Conservation (phyloP, 2,113 vertebrate genomes). For the Oncorhynchus mykiss region DNA sequence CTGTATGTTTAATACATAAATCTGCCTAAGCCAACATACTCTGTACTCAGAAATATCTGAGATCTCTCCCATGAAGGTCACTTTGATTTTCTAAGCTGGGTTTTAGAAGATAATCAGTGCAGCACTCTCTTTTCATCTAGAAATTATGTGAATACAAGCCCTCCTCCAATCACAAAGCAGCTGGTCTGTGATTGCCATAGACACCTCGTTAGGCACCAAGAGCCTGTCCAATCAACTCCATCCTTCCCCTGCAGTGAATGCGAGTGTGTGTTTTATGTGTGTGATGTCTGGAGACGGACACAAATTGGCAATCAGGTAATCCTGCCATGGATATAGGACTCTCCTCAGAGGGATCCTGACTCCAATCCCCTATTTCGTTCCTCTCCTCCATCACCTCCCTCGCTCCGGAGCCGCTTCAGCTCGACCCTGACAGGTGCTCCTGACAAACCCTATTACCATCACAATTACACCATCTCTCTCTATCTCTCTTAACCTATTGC, state of each 20-base stretch:
- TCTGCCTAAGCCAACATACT: no score
- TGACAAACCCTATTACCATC: constrained; percentile 75
- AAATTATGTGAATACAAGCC: constrained; percentile 45
- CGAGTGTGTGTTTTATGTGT: constrained; percentile 37
- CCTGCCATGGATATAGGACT: constrained; percentile 58
- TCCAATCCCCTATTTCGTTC: constrained; percentile 54
- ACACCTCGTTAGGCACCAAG: constrained; percentile 53
- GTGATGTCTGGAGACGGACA: constrained; percentile 61
- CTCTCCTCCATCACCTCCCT: constrained; percentile 40
- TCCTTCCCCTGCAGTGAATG: background rate
- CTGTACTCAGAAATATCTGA: no score
- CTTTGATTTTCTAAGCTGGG: no score
- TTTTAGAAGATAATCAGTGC: constrained; percentile 47
- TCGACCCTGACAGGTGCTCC: constrained; percentile 71
- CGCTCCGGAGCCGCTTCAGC: constrained; percentile 48
- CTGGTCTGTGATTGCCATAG: constrained; percentile 30
- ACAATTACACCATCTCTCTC: constrained; percentile 65
- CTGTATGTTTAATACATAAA: no score
- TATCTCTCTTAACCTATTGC: constrained; percentile 13
- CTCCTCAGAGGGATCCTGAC: constrained; percentile 53
- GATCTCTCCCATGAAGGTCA: no score
- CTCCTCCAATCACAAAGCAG: constrained; percentile 53
- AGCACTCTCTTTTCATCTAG: constrained; percentile 51
- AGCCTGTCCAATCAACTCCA: constrained; percentile 50
- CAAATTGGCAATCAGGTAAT: constrained; percentile 76